These are phyloP conservation scores for Spea bombifrons DNA, from an alignment of 2,113 vertebrate genomes.

Conservation along the genomic window DNA sequence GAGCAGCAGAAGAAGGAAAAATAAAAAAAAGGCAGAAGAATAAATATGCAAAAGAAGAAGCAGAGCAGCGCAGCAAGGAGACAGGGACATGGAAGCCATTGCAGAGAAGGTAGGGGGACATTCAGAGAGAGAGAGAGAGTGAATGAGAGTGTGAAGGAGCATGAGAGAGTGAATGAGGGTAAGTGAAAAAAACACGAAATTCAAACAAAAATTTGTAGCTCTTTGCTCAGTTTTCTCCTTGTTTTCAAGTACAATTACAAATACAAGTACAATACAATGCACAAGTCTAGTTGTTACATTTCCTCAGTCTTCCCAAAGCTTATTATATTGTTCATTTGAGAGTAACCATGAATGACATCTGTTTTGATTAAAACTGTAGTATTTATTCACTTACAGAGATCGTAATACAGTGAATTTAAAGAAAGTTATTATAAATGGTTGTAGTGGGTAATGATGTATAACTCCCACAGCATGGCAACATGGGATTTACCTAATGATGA, in stretches of 20 bases:
- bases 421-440: constrained; percentile 15
- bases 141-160: too few relatives aligned
- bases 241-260: neutral
- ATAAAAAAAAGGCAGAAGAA: neutral
- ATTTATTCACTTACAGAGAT: constrained; percentile 10
- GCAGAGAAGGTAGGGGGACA: too few relatives aligned
- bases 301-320: neutral
- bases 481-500: constrained; percentile 21
- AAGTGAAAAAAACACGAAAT: too few relatives aligned
- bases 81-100: too few relatives aligned
- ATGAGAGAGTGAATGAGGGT: too few relatives aligned
- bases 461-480: neutral
- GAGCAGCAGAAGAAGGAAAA: too few relatives aligned
- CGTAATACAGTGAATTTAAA: constrained; percentile 5
- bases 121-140: too few relatives aligned
- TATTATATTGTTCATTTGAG: constrained; percentile 1
- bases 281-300: neutral
- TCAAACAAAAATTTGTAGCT: too few relatives aligned
- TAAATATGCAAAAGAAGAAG: constrained; percentile 14
- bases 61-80: neutral
- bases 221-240: too few relatives aligned
- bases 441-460: constrained; percentile 28
- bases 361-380: neutral
- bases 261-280: neutral
- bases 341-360: neutral